These are phyloP conservation scores for Ochotona princeps DNA, from an alignment of 2,113 vertebrate genomes.

Conservation along the genomic window DNA sequence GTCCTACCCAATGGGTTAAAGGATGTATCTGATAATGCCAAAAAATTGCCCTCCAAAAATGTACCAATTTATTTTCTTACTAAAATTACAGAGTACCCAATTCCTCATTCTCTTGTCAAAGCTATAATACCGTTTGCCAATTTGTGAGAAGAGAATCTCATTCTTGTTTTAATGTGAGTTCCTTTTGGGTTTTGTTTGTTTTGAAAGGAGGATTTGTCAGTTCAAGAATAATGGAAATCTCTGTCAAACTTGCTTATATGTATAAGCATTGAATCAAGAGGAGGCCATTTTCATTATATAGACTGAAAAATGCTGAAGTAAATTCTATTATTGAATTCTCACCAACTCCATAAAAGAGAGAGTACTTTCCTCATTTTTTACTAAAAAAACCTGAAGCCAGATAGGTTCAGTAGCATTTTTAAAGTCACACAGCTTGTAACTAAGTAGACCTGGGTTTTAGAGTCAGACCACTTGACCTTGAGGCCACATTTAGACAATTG, in stretches of 20 bases:
- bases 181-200: conserved; percentile 1
- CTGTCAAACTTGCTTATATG: conserved; percentile 39
- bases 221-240: conserved; percentile 49
- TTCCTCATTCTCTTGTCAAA: conserved; percentile 17
- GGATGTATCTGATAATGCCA: background rate
- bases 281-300: conserved; percentile 32
- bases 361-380: background rate
- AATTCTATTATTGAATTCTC: background rate
- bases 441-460: background rate
- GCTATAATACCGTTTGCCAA: conserved; percentile 13
- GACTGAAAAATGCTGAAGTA: background rate
- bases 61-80: background rate
- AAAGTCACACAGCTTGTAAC: conserved; percentile 41
- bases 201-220: background rate
- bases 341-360: background rate
- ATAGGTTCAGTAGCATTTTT: conserved; percentile 42
- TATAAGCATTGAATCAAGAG: conserved; percentile 42
- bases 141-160: background rate
- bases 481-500: background rate
- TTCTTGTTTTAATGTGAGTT: conserved; percentile 42
- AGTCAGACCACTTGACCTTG: background rate
- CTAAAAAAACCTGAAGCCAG: conserved; percentile 58
- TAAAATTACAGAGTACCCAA: conserved; percentile 24
- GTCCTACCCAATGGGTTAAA: background rate
- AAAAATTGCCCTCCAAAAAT: background rate